These are phyloP conservation scores for Engystomops pustulosus DNA, from an alignment of 2,113 vertebrate species.

Conservation along the genomic window DNA sequence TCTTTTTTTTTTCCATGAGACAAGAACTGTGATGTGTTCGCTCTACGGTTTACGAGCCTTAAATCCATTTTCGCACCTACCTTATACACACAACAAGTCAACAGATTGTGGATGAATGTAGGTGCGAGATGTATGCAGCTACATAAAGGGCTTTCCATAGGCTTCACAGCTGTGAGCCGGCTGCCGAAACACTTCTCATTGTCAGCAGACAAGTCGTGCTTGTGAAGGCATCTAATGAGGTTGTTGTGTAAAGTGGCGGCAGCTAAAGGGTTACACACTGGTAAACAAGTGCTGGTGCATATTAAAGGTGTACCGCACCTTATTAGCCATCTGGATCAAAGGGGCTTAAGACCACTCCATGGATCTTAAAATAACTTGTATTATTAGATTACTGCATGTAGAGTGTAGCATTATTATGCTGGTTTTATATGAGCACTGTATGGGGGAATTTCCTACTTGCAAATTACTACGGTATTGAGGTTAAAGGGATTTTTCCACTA, in stretches of 20 bases:
- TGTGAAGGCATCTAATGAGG: slow-evolving; percentile 15
- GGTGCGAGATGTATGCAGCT: slow-evolving; percentile 2
- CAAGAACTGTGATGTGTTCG: background rate
- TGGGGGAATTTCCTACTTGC: no score
- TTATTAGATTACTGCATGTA: no score
- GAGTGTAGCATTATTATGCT: no score
- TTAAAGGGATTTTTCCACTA: no score
- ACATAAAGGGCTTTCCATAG: slow-evolving; percentile 27
- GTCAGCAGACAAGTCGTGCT: slow-evolving; percentile 6
- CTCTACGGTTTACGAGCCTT: background rate
- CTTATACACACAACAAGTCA: slow-evolving; percentile 29
- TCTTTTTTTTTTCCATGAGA: background rate
- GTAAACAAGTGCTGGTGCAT: background rate
- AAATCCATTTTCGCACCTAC: slow-evolving; percentile 11
- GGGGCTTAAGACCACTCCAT: background rate
- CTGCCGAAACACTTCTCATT: slow-evolving; percentile 5
- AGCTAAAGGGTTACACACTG: background rate
- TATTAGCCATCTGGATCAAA: no score
- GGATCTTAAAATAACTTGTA: no score
- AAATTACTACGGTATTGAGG: no score
- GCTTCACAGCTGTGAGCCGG: slow-evolving; percentile 20
- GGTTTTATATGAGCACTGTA: no score
- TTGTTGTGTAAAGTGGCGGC: background rate
- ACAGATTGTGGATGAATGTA: slow-evolving; percentile 32
- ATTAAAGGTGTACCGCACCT: no score